These are phyloP conservation scores for Leptodactylus fallax DNA, from an alignment of 2,797 vertebrate species.

Conservation along the genomic window DNA sequence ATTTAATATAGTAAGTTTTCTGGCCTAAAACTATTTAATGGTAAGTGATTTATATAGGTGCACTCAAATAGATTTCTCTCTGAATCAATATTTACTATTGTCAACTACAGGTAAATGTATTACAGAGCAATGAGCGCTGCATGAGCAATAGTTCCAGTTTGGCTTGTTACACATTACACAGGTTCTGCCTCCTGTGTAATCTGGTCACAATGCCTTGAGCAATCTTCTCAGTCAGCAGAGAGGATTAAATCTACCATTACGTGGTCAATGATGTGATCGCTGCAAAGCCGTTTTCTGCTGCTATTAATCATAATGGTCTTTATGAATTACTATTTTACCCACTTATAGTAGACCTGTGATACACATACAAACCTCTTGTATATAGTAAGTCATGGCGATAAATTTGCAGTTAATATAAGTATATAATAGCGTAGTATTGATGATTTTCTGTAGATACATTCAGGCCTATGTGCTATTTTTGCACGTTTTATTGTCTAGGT, in stretches of 20 bases:
- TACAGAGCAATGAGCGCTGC: conserved; percentile 13
- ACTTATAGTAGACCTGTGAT: background rate
- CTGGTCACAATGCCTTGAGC: background rate
- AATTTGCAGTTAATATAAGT: too few relatives aligned
- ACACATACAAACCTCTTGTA: too few relatives aligned
- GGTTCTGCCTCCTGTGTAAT: conserved; percentile 13
- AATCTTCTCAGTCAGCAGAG: background rate
- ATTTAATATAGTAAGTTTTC: too few relatives aligned
- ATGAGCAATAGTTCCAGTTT: conserved; percentile 6
- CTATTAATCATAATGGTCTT: conserved; percentile 15
- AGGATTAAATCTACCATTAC: conserved; percentile 42
- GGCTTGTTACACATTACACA: conserved; percentile 21
- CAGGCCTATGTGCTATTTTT: too few relatives aligned
- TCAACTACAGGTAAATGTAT: background rate
- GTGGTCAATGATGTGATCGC: conserved; percentile 18
- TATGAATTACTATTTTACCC: background rate
- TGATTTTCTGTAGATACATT: too few relatives aligned
- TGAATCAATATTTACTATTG: background rate
- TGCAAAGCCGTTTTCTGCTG: background rate
- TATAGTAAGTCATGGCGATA: background rate
- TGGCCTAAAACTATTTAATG: background rate
- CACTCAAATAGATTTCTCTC: too few relatives aligned
- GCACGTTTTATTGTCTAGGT: too few relatives aligned
- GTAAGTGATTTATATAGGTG: background rate
- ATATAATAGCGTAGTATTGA: too few relatives aligned